These are phyloP conservation scores for Mayetiola destructor DNA, from an alignment of 2,888 invertebrate species.

Conservation along the genomic window DNA sequence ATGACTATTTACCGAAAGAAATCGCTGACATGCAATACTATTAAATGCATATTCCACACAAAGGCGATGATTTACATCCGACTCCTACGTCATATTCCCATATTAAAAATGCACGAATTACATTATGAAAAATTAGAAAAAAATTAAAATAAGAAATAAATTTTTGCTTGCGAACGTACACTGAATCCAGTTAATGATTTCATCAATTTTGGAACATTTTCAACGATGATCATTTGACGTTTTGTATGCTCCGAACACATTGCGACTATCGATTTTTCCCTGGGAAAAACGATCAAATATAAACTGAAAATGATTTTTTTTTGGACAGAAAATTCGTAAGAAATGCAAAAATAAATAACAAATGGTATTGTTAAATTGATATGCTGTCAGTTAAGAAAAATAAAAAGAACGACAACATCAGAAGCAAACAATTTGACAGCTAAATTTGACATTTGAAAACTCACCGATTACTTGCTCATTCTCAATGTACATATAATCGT, in stretches of 20 bases:
- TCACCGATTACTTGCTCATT: too few species aligned
- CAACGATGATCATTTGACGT: slow-evolving; percentile 24
- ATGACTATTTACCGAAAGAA: slow-evolving; percentile 35
- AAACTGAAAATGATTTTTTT: too few species aligned
- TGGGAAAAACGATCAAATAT: too few species aligned
- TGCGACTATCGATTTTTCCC: too few species aligned
- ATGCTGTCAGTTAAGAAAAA: too few species aligned
- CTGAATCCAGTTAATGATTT: slow-evolving; percentile 24
- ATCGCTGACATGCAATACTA: slow-evolving; percentile 37
- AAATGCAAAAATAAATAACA: too few species aligned
- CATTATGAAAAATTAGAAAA: not conserved
- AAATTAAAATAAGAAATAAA: not conserved
- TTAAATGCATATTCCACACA: slow-evolving; percentile 33
- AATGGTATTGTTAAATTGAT: too few species aligned
- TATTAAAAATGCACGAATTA: not conserved
- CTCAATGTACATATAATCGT: too few species aligned
- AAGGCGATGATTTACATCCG: slow-evolving; percentile 31
- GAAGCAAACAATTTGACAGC: too few species aligned
- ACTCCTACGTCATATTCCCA: slow-evolving; percentile 24
- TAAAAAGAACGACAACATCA: too few species aligned
- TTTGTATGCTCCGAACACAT: not conserved
- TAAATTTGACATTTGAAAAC: too few species aligned
- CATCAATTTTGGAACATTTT: slow-evolving; percentile 25
- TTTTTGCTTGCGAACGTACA: slow-evolving; percentile 19
- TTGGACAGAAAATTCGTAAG: too few species aligned